These are phyloP conservation scores for Micrasema minimum DNA, from an alignment of 1,140 invertebrate genomes.

Conservation along the genomic window DNA sequence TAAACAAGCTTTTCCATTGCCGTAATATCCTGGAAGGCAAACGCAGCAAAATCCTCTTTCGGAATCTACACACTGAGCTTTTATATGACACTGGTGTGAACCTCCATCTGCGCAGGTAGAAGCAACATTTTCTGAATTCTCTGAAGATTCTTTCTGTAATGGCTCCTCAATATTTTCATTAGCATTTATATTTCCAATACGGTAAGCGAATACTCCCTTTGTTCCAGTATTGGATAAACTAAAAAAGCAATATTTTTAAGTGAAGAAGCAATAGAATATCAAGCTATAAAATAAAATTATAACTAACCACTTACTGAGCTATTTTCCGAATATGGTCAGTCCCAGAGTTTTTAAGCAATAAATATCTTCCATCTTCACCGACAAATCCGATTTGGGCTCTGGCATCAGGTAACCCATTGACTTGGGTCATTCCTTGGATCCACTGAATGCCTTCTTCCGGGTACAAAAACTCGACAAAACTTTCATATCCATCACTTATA, in stretches of 20 bases:
- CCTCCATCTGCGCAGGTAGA: conserved; percentile 68
- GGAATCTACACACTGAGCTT: conserved; percentile 86
- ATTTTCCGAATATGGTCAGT: conserved; percentile 80
- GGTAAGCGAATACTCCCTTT: conserved; percentile 86
- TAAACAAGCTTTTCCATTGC: conserved; percentile 91
- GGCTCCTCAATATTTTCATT: conserved; percentile 78
- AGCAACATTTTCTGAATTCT: conserved; percentile 59
- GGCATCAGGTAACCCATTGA: conserved; percentile 80
- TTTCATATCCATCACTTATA: conserved; percentile 82
- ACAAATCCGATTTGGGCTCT: conserved; percentile 93
- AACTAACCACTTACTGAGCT: conserved; percentile 60
- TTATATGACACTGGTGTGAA: conserved; percentile 79
- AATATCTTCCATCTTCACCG: conserved; percentile 78
- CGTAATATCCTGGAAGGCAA: conserved; percentile 84
- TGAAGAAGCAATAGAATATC: not conserved
- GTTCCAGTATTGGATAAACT: conserved; percentile 87
- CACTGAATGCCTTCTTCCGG: conserved; percentile 89
- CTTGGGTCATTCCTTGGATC: conserved; percentile 80
- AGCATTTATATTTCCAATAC: conserved; percentile 75
- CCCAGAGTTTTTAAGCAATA: conserved; percentile 83
- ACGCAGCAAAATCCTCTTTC: conserved; percentile 88
- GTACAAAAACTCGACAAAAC: conserved; percentile 88
- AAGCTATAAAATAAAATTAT: conserved; percentile 34
- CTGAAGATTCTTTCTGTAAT: conserved; percentile 58
- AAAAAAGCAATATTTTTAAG: conserved; percentile 53